Percentiles rank a stretch among this genome's conserved stretches.
Conservation (phyloP, 2,888 invertebrate genomes). For the Globia sparganii region DNA sequence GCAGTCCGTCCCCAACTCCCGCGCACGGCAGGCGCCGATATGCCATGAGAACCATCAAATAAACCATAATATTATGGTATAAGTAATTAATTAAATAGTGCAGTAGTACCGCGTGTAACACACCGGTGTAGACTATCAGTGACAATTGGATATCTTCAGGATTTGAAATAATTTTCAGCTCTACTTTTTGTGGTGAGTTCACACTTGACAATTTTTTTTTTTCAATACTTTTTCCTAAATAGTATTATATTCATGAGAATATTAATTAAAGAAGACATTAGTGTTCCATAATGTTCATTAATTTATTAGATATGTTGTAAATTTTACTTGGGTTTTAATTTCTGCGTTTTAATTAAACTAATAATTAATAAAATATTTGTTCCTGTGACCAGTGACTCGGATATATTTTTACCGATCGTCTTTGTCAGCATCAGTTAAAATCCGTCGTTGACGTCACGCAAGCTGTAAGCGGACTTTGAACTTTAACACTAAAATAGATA, state of each 20-base stretch:
- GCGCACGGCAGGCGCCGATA: conserved; percentile 82
- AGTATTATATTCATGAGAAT: neutral
- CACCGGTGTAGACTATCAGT: conserved; percentile 70
- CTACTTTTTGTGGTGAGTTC: conserved; percentile 75
- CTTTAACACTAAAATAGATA: conserved; percentile 47
- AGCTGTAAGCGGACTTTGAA: conserved; percentile 61
- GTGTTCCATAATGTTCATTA: neutral
- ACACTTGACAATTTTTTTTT: conserved; percentile 24
- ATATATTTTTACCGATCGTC: conserved; percentile 27
- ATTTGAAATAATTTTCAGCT: conserved; percentile 67
- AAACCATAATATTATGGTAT: conserved; percentile 73
- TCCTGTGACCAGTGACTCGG: neutral
- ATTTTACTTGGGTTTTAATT: neutral
- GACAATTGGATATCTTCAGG: conserved; percentile 74
- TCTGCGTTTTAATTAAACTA: neutral
- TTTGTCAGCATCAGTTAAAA: conserved; percentile 45
- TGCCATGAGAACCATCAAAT: conserved; percentile 70
- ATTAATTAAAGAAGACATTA: neutral
- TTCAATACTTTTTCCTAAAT: neutral
- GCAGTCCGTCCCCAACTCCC: conserved; percentile 85
- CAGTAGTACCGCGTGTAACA: conserved; percentile 66
- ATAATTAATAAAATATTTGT: neutral
- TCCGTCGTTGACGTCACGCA: conserved; percentile 59
- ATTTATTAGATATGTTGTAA: no score
- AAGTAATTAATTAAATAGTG: conserved; percentile 69